These are phyloP conservation scores for Eurois occulta DNA, from an alignment of 2,888 invertebrate genomes.

Conservation along the genomic window DNA sequence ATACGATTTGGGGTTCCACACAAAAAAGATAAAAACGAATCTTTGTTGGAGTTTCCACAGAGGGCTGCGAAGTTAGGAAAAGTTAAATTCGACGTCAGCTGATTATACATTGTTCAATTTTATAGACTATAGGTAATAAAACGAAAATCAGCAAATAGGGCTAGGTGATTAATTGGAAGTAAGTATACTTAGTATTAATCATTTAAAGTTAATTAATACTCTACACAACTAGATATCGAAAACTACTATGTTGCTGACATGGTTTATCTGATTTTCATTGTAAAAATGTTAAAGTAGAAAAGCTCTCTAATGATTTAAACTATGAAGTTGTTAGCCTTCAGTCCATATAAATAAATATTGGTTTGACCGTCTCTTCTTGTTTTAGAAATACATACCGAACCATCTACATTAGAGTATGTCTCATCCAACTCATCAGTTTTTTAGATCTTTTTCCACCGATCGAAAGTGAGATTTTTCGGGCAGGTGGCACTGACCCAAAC, in stretches of 20 bases:
- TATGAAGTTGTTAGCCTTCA: not conserved
- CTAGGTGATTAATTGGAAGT: not conserved
- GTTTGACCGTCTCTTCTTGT: not conserved
- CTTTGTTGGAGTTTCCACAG: not conserved
- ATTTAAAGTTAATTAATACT: not conserved
- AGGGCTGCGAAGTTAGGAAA: conserved; percentile 3
- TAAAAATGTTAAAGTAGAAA: not conserved
- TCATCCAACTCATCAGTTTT: conserved; percentile 58
- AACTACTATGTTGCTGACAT: not conserved
- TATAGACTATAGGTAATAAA: not conserved
- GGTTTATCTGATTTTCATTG: not conserved
- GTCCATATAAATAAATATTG: not conserved
- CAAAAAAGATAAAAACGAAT: conserved; percentile 35
- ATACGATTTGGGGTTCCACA: conserved; percentile 66
- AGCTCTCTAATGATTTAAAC: not conserved
- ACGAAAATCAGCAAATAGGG: not conserved
- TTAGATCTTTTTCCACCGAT: conserved; percentile 69
- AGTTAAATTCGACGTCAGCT: not conserved
- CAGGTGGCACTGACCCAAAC: conserved; percentile 83
- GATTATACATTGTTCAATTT: not conserved
- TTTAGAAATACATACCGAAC: conserved; percentile 43
- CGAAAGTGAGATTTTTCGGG: conserved; percentile 85
- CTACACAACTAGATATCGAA: not conserved
- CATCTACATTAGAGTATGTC: conserved; percentile 6
- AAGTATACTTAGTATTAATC: not conserved